These are phyloP conservation scores for Pogonognathellus flavescens DNA, from an alignment of 1,140 invertebrate species.

Conservation along the genomic window DNA sequence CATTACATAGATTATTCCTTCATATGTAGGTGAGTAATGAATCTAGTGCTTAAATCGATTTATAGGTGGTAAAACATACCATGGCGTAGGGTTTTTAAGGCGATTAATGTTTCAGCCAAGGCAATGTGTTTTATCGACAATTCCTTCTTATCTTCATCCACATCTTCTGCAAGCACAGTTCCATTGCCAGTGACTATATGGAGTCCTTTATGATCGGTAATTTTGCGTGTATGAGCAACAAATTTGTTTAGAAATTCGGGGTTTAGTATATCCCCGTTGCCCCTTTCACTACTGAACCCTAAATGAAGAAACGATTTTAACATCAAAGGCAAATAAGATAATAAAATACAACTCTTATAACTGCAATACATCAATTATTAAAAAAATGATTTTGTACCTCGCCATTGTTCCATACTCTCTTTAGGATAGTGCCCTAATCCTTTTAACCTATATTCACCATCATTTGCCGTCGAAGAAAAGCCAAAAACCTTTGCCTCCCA, in stretches of 20 bases:
- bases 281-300: conserved; percentile 73
- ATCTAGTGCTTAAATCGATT: too few relatives aligned
- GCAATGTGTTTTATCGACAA: conserved; percentile 56
- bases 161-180: conserved; percentile 71
- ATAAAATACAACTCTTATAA: neutral
- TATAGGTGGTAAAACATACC: too few relatives aligned
- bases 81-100: conserved; percentile 53
- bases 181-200: conserved; percentile 97
- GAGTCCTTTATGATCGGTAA: conserved; percentile 85
- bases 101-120: conserved; percentile 59
- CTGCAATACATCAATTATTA: too few relatives aligned
- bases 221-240: conserved; percentile 77
- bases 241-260: neutral
- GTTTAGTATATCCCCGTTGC: neutral
- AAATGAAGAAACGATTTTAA: conserved; percentile 87
- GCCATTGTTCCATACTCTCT: conserved; percentile 8
- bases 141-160: conserved; percentile 64
- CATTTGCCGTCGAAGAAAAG: neutral
- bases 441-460: neutral
- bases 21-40: too few relatives aligned
- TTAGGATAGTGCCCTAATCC: neutral
- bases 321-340: conserved; percentile 72
- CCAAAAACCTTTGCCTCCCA: conserved; percentile 87
- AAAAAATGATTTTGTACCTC: neutral
- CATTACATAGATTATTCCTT: too few relatives aligned